Percentiles rank a stretch among this genome's conserved stretches.
These are phyloP conservation scores for Hypothenemus hampei DNA, from an alignment of 1,140 invertebrate species.

Conservation along the genomic window DNA sequence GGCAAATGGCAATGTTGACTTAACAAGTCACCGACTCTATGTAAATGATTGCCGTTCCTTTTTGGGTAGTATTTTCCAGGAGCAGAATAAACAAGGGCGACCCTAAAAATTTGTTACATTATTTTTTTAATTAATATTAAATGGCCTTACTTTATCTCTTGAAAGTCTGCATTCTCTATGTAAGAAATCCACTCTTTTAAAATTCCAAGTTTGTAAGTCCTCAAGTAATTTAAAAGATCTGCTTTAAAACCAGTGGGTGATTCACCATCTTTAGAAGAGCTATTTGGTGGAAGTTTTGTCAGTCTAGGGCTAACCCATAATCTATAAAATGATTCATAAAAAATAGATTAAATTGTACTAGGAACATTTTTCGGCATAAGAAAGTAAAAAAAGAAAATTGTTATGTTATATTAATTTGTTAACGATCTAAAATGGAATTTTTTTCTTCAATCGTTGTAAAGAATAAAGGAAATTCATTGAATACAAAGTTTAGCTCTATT, in stretches of 20 bases:
- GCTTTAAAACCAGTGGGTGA: constrained; percentile 80
- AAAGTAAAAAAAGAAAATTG: too few relatives aligned
- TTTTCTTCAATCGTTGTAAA: too few relatives aligned
- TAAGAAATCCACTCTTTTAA: constrained; percentile 69
- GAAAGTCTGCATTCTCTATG: constrained; percentile 74
- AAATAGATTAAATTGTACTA: not conserved
- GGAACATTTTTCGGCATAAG: too few relatives aligned
- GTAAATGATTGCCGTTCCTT: constrained; percentile 64
- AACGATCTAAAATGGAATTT: too few relatives aligned
- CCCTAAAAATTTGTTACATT: constrained; percentile 50
- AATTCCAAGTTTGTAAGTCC: constrained; percentile 63
- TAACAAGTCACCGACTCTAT: constrained; percentile 60
- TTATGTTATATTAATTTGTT: too few relatives aligned
- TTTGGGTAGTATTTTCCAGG: constrained; percentile 71
- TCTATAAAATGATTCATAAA: constrained; percentile 42
- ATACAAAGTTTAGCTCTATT: too few relatives aligned
- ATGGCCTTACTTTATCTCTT: constrained; percentile 65
- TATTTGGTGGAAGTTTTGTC: constrained; percentile 52
- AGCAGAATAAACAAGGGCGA: constrained; percentile 78
- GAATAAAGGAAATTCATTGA: too few relatives aligned
- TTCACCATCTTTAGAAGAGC: constrained; percentile 62
- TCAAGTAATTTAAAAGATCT: constrained; percentile 78
- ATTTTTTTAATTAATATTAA: not conserved
- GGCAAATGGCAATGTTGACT: constrained; percentile 58
- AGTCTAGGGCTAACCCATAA: constrained; percentile 85